Base-by-base conservation (phyloP, 2,888 invertebrate genomes). In the Lamproptera curius region DNA sequence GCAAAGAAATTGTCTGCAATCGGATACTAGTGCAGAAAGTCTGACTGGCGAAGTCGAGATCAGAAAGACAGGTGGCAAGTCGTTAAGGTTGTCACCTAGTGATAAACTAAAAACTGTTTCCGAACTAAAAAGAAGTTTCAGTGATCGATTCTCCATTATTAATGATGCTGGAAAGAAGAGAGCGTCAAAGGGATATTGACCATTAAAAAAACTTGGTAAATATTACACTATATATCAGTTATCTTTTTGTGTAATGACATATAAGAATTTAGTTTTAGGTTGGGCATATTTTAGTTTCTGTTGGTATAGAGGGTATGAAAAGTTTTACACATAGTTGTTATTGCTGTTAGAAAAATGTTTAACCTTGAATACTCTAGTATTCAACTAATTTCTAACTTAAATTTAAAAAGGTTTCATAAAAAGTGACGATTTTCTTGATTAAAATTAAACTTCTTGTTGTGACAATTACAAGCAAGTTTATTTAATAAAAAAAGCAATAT, bases 201-300 rank as follows among this genome's bases (percentile, higher is more conserved):
- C 64, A 87, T 88, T 53, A 69, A 88, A 54, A 88, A 88, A 65
- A 88, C 86, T 63, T 86, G 88, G 88, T 88, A 80, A 77, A 53
- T 65, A 62, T 58, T 16, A 15, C 42, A 23, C 13, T n/a, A 16
- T 37, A 14, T 10, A 39, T 35, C 35, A 37, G 16, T 16, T 16
- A 38, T 39, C 13, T 44, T 9, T 17, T 35, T 11, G 36, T 16
- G 39, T 46, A 28, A 39, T 10, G n/a, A 10, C 3, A n/a, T 2
- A 37, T 2, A 23, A 23, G 4, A 6, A 23, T 23, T 6, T 23
- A 6, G 4, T 4, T 23, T 6, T 6, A 23, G 8, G 23, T 23
- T 6, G 8, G 23, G 23, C 4, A 4, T 23, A 23, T 23, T 23
- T 23, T 6, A 23, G 23, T 8, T 23, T 23, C n/a, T n/a, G n/a